Evolutionary conservation across 1,140 invertebrate genomes (phyloP).

Genomic region (Ericerus pela): DNA sequence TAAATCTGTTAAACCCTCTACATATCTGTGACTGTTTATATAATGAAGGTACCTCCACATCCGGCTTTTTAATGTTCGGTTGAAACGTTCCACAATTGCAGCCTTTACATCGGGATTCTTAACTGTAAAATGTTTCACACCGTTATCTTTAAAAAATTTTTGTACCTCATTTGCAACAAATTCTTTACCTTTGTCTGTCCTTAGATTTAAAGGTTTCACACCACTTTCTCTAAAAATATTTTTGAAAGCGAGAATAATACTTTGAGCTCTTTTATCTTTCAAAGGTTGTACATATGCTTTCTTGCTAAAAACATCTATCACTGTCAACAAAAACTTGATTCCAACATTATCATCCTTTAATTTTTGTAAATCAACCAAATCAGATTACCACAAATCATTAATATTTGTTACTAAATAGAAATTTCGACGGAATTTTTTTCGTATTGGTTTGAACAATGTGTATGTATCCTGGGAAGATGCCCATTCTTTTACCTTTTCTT

Average conservation of each 20-base stretch:
- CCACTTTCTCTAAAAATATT: not conserved
- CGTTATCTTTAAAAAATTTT: conserved; percentile 22
- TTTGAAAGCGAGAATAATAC: conserved; percentile 6
- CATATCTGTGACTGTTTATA: conserved; percentile 22
- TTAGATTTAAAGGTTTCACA: not conserved
- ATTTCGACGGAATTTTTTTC: conserved; percentile 22
- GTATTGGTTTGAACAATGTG: conserved; percentile 21
- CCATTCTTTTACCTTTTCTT: conserved; percentile 20
- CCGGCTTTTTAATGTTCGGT: conserved; percentile 31
- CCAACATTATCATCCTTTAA: conserved; percentile 26
- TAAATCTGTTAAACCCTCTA: not conserved
- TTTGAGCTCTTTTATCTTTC: conserved; percentile 25
- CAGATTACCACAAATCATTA: conserved; percentile 30
- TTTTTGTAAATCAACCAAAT: conserved; percentile 27
- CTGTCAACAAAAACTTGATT: conserved; percentile 27
- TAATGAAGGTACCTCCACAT: conserved; percentile 32
- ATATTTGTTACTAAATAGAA: conserved; percentile 21
- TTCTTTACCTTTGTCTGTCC: conserved; percentile 23
- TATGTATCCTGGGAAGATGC: too few species aligned
- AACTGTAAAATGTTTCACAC: conserved; percentile 29
- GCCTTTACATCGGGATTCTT: conserved; percentile 31
- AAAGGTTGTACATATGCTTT: conserved; percentile 28
- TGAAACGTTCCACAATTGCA: conserved; percentile 31
- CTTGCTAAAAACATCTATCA: conserved; percentile 31
- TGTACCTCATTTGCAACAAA: conserved; percentile 23